Conservation (phyloP, 2,888 invertebrate species). For the Ormyrus nitidulus region DNA sequence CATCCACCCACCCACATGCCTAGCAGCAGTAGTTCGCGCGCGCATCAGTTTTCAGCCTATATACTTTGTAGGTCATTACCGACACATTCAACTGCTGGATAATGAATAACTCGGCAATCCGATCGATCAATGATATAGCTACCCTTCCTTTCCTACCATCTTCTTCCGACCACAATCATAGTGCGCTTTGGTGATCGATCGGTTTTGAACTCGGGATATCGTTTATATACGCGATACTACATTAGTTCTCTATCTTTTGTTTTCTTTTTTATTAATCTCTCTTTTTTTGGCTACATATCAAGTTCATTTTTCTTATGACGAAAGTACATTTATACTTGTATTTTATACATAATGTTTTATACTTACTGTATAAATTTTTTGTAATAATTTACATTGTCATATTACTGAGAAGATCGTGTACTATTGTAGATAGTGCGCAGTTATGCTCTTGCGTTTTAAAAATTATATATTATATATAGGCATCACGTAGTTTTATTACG, state of each 20-base stretch:
- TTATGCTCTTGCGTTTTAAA: constrained; percentile 32
- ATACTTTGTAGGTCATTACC: constrained; percentile 68
- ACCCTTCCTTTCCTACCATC: not conserved
- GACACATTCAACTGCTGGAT: constrained; percentile 62
- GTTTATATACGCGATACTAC: constrained; percentile 16
- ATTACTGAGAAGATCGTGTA: constrained; percentile 12
- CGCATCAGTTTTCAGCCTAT: constrained; percentile 56
- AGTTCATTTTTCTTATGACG: not conserved
- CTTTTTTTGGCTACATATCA: constrained; percentile 10
- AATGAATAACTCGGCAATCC: constrained; percentile 65
- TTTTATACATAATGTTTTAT: not conserved
- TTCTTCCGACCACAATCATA: not conserved
- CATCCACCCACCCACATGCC: constrained; percentile 18
- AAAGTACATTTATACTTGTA: not conserved
- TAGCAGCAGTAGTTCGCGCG: constrained; percentile 35
- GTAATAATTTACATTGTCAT: not conserved
- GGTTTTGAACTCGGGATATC: constrained; percentile 29
- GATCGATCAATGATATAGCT: constrained; percentile 65
- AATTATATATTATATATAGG: constrained; percentile 16
- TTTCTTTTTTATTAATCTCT: not conserved
- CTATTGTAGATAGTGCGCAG: constrained; percentile 25
- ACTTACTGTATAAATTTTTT: not conserved
- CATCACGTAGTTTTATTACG: constrained; percentile 15
- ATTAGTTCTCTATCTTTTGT: not conserved
- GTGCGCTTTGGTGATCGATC: constrained; percentile 28